Base-by-base conservation (phyloP, 2,113 vertebrate species). In the Bothrops jararaca region DNA sequence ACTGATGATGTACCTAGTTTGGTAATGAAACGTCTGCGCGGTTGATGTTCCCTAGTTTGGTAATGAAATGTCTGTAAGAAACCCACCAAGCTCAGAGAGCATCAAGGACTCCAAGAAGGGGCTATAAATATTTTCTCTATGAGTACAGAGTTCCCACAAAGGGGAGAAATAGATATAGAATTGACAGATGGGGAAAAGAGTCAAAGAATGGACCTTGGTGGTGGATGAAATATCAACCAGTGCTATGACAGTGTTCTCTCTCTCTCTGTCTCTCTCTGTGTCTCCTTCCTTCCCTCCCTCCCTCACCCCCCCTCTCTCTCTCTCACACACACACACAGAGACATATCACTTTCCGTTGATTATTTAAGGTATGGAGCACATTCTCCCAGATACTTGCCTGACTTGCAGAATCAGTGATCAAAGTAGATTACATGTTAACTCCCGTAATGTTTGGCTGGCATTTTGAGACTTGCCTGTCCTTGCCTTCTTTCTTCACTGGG, bases 391-490 rank as follows among this genome's bases (percentile, higher is more conserved):
- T 88, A 88, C 91, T 50, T 74, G 91, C 88, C 53, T 42, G 86
- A 88, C 91, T 74, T 92, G 91, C 52, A 88, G 58, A 88, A 42
- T 92, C 58, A 74, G 91, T 88, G 57, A 92, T 92, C 86, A 92
- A 92, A 69, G 58, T 74, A 45, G 91, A 92, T 88, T 52, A 34
- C 23, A 88, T 12, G 86, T 92, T 69, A 39, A 69, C 86, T 89
- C 91, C 91, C 91, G 56, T 54, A 54, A 74, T 88, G 34, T 88
- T 50, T 34, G 85, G 54, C 56, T 58, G 42, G 54, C 58, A 50
- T 22, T 60, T 80, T 10, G 50, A 26, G 64, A 5, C 23, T 42
- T 88, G 86, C 91, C 58, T 54, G 50, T 92, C 53, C n/a, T 50
- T 45, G 86, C 50, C 58, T 15, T 92, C 86, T 92, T 88, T 88